Conservation (phyloP, 2,888 invertebrate species). For the Choristoneura rosaceana region DNA sequence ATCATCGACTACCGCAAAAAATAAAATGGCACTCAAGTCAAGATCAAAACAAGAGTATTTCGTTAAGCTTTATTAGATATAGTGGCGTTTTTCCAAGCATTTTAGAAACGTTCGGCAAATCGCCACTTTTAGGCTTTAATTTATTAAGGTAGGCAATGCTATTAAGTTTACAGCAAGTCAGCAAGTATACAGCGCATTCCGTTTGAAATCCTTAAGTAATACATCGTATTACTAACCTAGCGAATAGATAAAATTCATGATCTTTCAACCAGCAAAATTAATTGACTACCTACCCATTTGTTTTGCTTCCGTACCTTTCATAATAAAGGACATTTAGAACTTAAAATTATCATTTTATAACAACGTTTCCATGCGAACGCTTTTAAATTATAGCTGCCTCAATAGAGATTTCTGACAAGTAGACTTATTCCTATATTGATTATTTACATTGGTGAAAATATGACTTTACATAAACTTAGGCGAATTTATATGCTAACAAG, state of each 20-base stretch:
- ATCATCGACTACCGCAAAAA: slow-evolving; percentile 8
- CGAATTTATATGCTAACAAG: slow-evolving; percentile 24
- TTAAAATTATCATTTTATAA: slow-evolving; percentile 1
- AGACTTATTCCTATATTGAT: slow-evolving; percentile 32
- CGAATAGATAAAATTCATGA: slow-evolving; percentile 4
- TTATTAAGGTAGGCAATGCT: neutral
- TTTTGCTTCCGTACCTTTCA: neutral
- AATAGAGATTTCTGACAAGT: slow-evolving; percentile 36
- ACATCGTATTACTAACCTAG: neutral
- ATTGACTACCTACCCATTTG: neutral
- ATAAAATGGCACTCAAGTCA: slow-evolving; percentile 37
- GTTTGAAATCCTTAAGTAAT: neutral
- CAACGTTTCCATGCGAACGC: slow-evolving; percentile 5
- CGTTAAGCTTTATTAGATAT: slow-evolving; percentile 2
- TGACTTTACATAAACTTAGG: slow-evolving; percentile 38
- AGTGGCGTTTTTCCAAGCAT: slow-evolving; percentile 1
- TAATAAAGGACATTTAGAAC: neutral
- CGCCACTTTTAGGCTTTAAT: neutral
- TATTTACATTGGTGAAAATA: slow-evolving; percentile 37
- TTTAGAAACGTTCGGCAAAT: neutral
- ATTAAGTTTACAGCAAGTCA: neutral
- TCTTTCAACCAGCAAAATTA: neutral
- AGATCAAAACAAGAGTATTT: slow-evolving; percentile 38
- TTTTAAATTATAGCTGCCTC: slow-evolving; percentile 29
- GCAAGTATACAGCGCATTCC: neutral